Conservation (phyloP, 53 echinoderm and acorn worm species). For the Patiria pectinifera region DNA sequence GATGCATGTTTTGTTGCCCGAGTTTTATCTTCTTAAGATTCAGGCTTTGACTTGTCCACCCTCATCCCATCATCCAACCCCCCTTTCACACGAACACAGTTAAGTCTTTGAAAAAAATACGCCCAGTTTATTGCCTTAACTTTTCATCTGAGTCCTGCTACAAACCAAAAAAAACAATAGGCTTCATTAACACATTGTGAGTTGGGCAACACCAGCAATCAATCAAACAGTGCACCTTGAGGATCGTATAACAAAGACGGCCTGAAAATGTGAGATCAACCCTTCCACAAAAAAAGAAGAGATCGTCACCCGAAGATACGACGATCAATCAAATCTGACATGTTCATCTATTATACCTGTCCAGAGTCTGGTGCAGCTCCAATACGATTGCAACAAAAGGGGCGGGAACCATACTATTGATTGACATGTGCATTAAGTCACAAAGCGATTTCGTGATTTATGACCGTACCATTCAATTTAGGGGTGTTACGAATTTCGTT, state of each 20-base stretch:
- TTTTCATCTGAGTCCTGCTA: too few relatives aligned
- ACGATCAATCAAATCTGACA: neutral
- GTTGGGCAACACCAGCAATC: too few relatives aligned
- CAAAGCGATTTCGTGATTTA: slow-evolving; percentile 29
- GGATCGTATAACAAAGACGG: neutral
- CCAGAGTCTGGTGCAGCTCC: slow-evolving; percentile 19
- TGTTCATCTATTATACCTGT: neutral
- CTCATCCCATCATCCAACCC: too few relatives aligned
- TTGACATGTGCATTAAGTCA: slow-evolving; percentile 20
- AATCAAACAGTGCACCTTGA: too few relatives aligned
- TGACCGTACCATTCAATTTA: slow-evolving; percentile 43
- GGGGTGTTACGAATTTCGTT: neutral
- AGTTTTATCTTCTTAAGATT: too few relatives aligned
- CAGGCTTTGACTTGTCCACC: too few relatives aligned
- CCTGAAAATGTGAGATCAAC: neutral
- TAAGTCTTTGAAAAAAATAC: too few relatives aligned
- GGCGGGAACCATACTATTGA: slow-evolving; percentile 51
- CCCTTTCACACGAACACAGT: too few relatives aligned
- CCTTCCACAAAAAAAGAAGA: neutral
- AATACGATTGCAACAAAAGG: slow-evolving; percentile 10
- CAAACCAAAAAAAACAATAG: too few relatives aligned
- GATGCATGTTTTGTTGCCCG: too few relatives aligned
- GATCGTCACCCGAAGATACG: neutral
- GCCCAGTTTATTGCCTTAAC: too few relatives aligned
- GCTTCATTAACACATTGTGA: too few relatives aligned